Percentiles rank a stretch among this genome's conserved stretches.
Evolutionary conservation across 2,888 invertebrate species (phyloP).

Genomic region (Calephelis perditalis): DNA sequence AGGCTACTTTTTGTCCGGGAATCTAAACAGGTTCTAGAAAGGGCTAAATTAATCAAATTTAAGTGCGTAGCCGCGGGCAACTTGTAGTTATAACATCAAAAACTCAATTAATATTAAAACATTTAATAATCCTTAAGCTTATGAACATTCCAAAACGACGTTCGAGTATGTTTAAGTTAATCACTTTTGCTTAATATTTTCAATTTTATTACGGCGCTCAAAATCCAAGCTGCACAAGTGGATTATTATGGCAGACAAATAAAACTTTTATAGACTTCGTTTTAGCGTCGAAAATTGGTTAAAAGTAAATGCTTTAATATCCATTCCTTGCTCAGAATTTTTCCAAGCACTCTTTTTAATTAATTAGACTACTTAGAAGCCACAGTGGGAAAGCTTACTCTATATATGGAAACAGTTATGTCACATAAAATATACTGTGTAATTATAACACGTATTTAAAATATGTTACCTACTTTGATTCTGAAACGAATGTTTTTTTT

Average conservation of each 20-base stretch:
- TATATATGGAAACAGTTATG: background rate
- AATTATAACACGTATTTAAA: too few relatives aligned
- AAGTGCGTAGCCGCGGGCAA: too few relatives aligned
- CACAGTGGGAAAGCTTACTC: background rate
- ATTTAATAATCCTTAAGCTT: too few relatives aligned
- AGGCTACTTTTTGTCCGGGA: too few relatives aligned
- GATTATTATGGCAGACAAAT: background rate
- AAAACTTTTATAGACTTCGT: background rate
- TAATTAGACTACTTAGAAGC: conserved; percentile 3
- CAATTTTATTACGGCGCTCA: background rate
- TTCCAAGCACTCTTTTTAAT: conserved; percentile 3
- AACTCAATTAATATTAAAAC: too few relatives aligned
- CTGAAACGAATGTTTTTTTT: too few relatives aligned
- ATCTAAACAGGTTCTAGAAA: too few relatives aligned
- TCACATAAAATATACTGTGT: background rate
- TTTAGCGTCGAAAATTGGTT: background rate
- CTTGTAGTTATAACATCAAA: background rate
- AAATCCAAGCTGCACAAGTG: background rate
- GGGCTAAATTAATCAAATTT: too few relatives aligned
- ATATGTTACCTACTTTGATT: too few relatives aligned
- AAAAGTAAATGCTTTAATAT: background rate
- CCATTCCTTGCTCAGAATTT: background rate
- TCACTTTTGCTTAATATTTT: conserved; percentile 1
- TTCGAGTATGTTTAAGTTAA: background rate
- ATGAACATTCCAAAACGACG: background rate